These are phyloP conservation scores for Aurelia sp. DNA, from an alignment of 30 jellyfish, hydroid and myxozoan species.

Conservation along the genomic window DNA sequence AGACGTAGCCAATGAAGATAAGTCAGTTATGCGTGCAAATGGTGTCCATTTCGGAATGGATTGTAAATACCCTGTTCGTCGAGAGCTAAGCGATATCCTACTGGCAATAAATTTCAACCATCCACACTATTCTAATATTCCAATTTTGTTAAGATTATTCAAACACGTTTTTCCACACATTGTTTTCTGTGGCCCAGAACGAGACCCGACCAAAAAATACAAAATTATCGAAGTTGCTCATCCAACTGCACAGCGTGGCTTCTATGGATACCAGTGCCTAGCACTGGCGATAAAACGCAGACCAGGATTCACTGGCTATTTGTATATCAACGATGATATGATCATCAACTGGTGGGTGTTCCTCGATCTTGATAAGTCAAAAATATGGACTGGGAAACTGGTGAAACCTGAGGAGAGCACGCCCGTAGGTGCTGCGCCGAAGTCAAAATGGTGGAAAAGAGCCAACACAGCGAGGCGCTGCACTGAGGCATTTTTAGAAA, in stretches of 20 bases:
- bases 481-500: constrained; percentile 45
- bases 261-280: constrained; percentile 73
- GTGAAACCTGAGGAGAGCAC: constrained; percentile 35
- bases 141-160: constrained; percentile 27
- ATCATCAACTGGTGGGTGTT: constrained; percentile 80
- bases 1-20: neutral
- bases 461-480: constrained; percentile 69
- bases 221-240: constrained; percentile 48
- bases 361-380: constrained; percentile 54
- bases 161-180: constrained; percentile 52
- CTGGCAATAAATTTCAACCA: constrained; percentile 57
- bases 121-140: constrained; percentile 46
- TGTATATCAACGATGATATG: constrained; percentile 74
- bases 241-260: constrained; percentile 58
- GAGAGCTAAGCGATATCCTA: constrained; percentile 25
- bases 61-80: constrained; percentile 44
- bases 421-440: constrained; percentile 50
- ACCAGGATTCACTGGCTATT: constrained; percentile 74
- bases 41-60: constrained; percentile 32
- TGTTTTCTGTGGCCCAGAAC: constrained; percentile 68
- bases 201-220: constrained; percentile 54
- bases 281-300: constrained; percentile 43
- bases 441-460: constrained; percentile 66
- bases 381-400: constrained; percentile 54
- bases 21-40: constrained; percentile 51